Conservation (phyloP, 1,140 invertebrate species). For the Gonatopus flavifemur region DNA sequence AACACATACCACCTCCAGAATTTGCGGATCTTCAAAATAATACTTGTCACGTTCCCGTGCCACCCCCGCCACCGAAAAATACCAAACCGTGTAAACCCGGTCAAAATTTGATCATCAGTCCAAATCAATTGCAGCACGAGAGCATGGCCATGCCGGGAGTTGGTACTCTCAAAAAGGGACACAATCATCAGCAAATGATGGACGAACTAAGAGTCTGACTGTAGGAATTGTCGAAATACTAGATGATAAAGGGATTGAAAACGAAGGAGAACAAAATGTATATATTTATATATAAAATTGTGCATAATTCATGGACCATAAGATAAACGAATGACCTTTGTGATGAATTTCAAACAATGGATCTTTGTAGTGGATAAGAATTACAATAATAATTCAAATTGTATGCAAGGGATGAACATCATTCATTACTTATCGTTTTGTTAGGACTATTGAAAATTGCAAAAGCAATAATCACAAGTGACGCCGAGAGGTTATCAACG, state of each 20-base stretch:
- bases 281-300: no score
- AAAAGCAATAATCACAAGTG: no score
- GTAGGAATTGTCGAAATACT: slow-evolving; percentile 15
- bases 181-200: slow-evolving; percentile 63
- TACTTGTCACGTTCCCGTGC: slow-evolving; percentile 65
- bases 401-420: no score
- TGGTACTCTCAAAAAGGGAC: slow-evolving; percentile 67
- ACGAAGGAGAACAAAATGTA: no score
- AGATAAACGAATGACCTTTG: not conserved
- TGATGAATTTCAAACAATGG: not conserved
- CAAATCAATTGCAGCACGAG: slow-evolving; percentile 65
- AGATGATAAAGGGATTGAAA: not conserved
- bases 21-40: slow-evolving; percentile 75
- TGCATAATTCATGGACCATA: not conserved
- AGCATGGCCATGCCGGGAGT: slow-evolving; percentile 63
- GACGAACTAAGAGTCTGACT: slow-evolving; percentile 80
- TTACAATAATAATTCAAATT: not conserved
- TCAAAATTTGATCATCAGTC: slow-evolving; percentile 55
- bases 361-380: not conserved
- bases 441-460: no score
- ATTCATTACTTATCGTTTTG: no score
- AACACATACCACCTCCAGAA: slow-evolving; percentile 76
- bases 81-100: slow-evolving; percentile 63
- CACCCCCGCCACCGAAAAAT: slow-evolving; percentile 74
- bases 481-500: no score